Evolutionary conservation across 1,140 invertebrate species (phyloP).

Genomic region (Plutomurus gul): DNA sequence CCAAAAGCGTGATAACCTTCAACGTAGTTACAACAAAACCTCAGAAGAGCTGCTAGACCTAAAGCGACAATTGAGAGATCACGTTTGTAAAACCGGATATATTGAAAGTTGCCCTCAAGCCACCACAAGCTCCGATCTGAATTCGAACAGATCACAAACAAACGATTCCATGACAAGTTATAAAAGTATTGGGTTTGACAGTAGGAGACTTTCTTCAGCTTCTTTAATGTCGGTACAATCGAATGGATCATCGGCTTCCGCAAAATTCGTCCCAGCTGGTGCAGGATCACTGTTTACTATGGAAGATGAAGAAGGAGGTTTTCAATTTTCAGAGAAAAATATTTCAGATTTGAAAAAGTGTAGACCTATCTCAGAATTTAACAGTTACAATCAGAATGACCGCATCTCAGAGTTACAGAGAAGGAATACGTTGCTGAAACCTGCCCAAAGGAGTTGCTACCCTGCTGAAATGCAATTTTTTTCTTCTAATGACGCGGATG

Average conservation of each 20-base stretch:
- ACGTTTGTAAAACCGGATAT: background rate
- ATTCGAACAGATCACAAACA: background rate
- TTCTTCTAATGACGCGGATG: background rate
- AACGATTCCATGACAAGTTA: background rate
- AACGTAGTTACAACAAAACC: background rate
- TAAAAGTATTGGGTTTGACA: background rate
- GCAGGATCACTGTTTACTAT: slow-evolving; percentile 69
- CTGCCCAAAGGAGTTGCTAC: slow-evolving; percentile 64
- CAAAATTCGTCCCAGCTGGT: slow-evolving; percentile 58
- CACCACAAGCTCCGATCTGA: background rate
- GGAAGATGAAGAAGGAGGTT: slow-evolving; percentile 75
- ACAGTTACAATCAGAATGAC: slow-evolving; percentile 54
- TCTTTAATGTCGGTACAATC: slow-evolving; percentile 37
- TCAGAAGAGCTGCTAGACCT: background rate
- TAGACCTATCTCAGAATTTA: slow-evolving; percentile 51
- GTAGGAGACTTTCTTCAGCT: slow-evolving; percentile 3
- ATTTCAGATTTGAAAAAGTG: slow-evolving; percentile 63
- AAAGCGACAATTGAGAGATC: background rate
- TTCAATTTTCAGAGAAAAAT: slow-evolving; percentile 56
- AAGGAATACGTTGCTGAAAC: slow-evolving; percentile 83
- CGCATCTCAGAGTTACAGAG: slow-evolving; percentile 74
- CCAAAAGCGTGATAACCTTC: background rate
- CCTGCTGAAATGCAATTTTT: slow-evolving; percentile 67
- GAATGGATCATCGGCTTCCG: slow-evolving; percentile 56
- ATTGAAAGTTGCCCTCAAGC: background rate